Percentiles rank a stretch among this genome's conserved stretches.
phyloP scores from a whole-genome alignment of 2,113 vertebrate genomes.

The Sinocyclocheilus rhinocerous region DNA sequence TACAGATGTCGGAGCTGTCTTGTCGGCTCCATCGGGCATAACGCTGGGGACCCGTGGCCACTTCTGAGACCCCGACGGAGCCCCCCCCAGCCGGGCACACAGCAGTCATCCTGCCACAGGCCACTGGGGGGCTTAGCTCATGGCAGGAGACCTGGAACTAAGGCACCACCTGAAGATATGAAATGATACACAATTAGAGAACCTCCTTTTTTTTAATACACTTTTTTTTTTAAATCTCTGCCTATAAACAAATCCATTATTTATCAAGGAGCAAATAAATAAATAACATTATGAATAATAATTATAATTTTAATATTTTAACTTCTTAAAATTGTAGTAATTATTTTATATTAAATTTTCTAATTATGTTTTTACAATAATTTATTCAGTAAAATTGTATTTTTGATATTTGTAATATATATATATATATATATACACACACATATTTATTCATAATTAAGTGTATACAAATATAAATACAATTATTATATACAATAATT shows the following conservation, averaged over 20 bases:
- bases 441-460: not conserved
- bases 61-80: slow-evolving; percentile 57
- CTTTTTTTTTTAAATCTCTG: not conserved
- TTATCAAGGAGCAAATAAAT: not conserved
- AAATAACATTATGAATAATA: too few relatives aligned
- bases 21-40: slow-evolving; percentile 78
- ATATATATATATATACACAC: too few relatives aligned
- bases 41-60: slow-evolving; percentile 63
- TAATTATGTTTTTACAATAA: too few relatives aligned
- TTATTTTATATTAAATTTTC: too few relatives aligned
- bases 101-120: slow-evolving; percentile 85
- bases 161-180: slow-evolving; percentile 31
- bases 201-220: too few relatives aligned
- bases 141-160: slow-evolving; percentile 47
- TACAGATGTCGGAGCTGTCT: slow-evolving; percentile 82
- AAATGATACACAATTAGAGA: slow-evolving; percentile 22
- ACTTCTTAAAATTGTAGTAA: too few relatives aligned
- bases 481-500: not conserved
- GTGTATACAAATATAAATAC: not conserved
- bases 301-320: too few relatives aligned
- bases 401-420: too few relatives aligned
- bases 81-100: slow-evolving; percentile 72
- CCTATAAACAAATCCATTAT: not conserved
- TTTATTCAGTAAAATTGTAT: too few relatives aligned
- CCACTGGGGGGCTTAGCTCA: slow-evolving; percentile 71